phyloP scores from a whole-genome alignment of 30 jellyfish, hydroid and myxozoan genomes.

The Chrysaora quinquecirrha region DNA sequence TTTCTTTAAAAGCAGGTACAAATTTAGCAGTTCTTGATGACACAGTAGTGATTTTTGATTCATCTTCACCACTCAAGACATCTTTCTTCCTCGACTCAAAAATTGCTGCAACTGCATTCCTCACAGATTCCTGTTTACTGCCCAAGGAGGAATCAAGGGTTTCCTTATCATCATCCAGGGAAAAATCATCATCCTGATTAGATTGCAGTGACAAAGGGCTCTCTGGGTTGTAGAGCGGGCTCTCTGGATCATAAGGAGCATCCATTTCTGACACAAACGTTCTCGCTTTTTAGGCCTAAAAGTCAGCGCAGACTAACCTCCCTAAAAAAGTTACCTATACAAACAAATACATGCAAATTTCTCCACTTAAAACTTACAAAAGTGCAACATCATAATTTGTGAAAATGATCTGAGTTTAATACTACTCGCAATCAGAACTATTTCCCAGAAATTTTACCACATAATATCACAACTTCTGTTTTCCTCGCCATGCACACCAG shows the following conservation, averaged over 20 bases:
- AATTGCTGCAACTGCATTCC: neutral
- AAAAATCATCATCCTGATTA: slow-evolving; percentile 26
- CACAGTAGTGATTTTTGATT: neutral
- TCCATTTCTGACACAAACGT: slow-evolving; percentile 36
- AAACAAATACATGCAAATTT: too few relatives aligned
- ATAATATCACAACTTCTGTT: too few relatives aligned
- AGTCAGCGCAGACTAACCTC: neutral
- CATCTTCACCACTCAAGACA: neutral
- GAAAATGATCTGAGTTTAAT: too few relatives aligned
- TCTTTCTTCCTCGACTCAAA: neutral
- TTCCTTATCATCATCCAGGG: neutral
- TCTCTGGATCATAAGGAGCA: slow-evolving; percentile 60
- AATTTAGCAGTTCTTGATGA: neutral
- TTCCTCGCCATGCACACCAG: too few relatives aligned
- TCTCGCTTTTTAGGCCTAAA: too few relatives aligned
- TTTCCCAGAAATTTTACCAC: too few relatives aligned
- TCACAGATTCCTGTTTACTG: neutral
- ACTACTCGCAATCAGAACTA: too few relatives aligned
- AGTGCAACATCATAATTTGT: too few relatives aligned
- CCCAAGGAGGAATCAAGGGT: slow-evolving; percentile 46
- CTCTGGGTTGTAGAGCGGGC: slow-evolving; percentile 65
- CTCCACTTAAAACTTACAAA: too few relatives aligned
- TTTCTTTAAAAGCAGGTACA: slow-evolving; percentile 65
- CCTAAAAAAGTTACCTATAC: neutral
- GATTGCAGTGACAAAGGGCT: slow-evolving; percentile 59